Base-by-base conservation (phyloP, 1,140 invertebrate genomes). In the Agrypnia vestita region DNA sequence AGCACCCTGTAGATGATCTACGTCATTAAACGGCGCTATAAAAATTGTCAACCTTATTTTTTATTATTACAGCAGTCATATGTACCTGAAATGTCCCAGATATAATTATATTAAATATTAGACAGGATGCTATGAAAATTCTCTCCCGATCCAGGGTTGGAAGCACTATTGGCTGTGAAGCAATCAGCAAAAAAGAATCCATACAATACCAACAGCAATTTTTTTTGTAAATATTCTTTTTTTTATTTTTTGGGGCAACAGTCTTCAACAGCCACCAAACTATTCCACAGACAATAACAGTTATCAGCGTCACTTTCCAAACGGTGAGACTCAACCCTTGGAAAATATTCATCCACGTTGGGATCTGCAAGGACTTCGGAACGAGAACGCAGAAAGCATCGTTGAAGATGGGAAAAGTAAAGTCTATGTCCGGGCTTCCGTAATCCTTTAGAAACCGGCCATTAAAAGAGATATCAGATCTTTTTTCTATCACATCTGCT, bases 321-420 rank as follows among this genome's bases (percentile, higher is more conserved):
- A 88, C 80, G 0, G 80, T 76, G 0, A 78, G 55, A 51, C 84
- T 82, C 67, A 90, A 89, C 25, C 86, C 80, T 15, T 85, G 67
- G 80, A 88, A 88, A 9, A 89, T 85, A 7, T 85, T 80, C 59
- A 87, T 82, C 86, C 88, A 89, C 35, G 88, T 84, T 0, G 88
- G 89, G 80, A 89, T 86, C 35, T 83, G 80, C 7, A 71, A 35
- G 12, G 89, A 84, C 82, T 88, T 88, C 0, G 89, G 88, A 1
- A 87, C 88, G 4, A 89, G 79, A 9, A 90, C 82, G 80, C 89
- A 90, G 12, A 90, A 75, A 21, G 84, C 69, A 82, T 90, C 89
- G 46, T 85, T 86, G 43, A 83, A 85, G 15, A 87, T 82, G 0
- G 86, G 85, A 12, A 55, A 53, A 7, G 86, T 86, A 73, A 86